Evolutionary conservation across 2,797 vertebrate species (phyloP).

Genomic region (Hydrophis major): DNA sequence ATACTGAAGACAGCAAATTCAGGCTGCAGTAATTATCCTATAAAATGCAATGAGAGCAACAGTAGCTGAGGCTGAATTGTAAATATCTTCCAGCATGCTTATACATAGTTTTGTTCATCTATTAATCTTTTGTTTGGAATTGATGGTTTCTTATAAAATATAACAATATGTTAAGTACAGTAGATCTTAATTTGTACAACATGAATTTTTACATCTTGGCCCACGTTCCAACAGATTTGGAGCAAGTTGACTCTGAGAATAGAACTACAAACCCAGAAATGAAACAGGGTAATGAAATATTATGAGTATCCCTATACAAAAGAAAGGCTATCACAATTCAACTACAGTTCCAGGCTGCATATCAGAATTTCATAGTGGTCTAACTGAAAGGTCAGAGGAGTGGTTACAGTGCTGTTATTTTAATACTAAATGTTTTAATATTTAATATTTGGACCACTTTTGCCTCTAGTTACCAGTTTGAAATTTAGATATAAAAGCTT

Average conservation of each 20-base stretch:
- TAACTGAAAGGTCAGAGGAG: not conserved
- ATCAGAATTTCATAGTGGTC: not conserved
- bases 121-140: not conserved
- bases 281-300: not conserved
- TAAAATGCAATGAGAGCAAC: not conserved
- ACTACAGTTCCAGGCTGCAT: not conserved
- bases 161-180: not conserved
- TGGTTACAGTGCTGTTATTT: not conserved
- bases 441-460: not conserved
- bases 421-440: not conserved
- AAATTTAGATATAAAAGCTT: not conserved
- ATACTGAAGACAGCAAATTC: not conserved
- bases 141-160: not conserved
- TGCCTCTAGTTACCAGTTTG: not conserved
- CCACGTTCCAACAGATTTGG: not conserved
- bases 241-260: not conserved
- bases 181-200: not conserved
- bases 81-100: not conserved
- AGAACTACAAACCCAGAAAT: not conserved
- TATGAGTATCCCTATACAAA: not conserved
- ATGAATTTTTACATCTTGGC: not conserved
- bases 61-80: not conserved
- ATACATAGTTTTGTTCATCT: not conserved
- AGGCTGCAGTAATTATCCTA: not conserved
- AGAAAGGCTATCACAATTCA: not conserved